Evolutionary conservation across 2,797 vertebrate genomes (phyloP), one percentile per base, ranked within the genome.

Genomic region (Adrianichthys oophorus): DNA sequence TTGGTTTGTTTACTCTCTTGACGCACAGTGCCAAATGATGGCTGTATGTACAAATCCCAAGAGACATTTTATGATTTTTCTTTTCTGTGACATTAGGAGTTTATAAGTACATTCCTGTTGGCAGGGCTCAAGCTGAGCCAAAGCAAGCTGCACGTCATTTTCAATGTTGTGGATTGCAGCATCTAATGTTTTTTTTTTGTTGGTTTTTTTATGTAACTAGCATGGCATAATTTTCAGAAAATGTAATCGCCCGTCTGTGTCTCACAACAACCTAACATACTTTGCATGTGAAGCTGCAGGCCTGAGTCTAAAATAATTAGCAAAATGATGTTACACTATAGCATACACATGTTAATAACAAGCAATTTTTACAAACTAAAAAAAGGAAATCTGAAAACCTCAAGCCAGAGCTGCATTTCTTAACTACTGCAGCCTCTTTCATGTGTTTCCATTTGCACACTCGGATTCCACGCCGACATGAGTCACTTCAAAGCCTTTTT

Each of bases 1-100:
- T 85, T 82, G 74, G 46, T 80, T 74, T 59, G 73, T 86, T 82
- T 79, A 82, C 68, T 65, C 62, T 59, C 70, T 77, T 76, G 62
- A 78, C 40, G 54, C 70, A 71, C 74, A 56, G 85, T 90, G 89
- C 87, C 89, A 90, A 87, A 89, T 44, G 26, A 78, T 79, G 85
- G 80, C 78, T 8, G 19, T 48, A 61, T 72, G 50, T 72, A 68
- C 72, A 65, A 57, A 82, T 68, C 45, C 43, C 46, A 54, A 48
- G 37, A 70, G 24, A 64, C 40, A 18, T 37, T 66, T 48, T 64
- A 23, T 53, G 48, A 74, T 75, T 50, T 57, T 40, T 32, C 72
- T 57, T n/a, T 41, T 70, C 41, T 8, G 19, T 55, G 51, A 48
- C 56, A 61, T 78, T 56, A 59, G 58, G 52, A 62, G 65, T 69